Conservation (phyloP, 2,797 vertebrate genomes). For the Dromococcyx pavoninus region DNA sequence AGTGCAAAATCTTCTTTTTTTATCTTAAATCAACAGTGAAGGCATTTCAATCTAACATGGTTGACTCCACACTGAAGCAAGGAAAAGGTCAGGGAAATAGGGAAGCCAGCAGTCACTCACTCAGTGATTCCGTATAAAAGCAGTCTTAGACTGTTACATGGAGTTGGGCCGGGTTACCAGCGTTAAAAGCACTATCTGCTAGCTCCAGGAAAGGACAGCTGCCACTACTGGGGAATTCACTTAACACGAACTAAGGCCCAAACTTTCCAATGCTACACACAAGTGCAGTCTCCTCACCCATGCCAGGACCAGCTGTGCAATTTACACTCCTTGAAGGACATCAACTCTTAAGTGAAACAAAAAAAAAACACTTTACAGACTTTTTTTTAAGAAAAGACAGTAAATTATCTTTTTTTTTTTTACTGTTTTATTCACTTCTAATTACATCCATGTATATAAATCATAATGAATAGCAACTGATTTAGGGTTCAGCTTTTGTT, state of each 20-base stretch:
- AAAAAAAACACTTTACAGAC: background rate
- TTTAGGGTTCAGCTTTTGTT: background rate
- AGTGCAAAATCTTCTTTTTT: background rate
- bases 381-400: background rate
- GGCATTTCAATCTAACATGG: constrained; percentile 9
- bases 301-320: background rate
- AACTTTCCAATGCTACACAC: background rate
- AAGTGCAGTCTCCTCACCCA: background rate
- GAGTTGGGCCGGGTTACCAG: background rate
- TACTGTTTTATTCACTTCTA: background rate
- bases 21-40: constrained; percentile 31
- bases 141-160: background rate
- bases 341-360: background rate
- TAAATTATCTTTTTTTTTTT: background rate
- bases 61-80: constrained; percentile 28
- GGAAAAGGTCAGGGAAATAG: background rate
- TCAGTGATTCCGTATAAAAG: background rate
- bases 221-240: background rate
- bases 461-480: background rate
- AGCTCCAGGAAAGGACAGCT: background rate
- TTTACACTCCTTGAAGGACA: background rate
- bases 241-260: background rate
- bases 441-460: background rate
- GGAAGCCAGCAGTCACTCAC: background rate
- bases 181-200: background rate